A percentile compares a stretch with the other conserved stretches of the same genome.
Conservation (phyloP, 2,113 vertebrate genomes). For the Indicator maculatus region DNA sequence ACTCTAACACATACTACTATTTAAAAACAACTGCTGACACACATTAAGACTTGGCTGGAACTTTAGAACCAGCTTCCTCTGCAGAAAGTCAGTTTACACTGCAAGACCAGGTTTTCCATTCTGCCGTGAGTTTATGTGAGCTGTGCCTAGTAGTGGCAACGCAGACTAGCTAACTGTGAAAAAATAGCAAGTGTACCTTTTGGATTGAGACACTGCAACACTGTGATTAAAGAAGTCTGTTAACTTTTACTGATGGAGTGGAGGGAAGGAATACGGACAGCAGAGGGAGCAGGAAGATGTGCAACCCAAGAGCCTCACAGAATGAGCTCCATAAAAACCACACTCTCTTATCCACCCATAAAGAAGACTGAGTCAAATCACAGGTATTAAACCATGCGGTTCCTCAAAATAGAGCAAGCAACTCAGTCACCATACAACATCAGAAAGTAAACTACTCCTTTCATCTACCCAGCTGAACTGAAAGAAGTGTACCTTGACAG, state of each 20-base stretch:
- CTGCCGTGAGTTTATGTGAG: background rate
- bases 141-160: background rate
- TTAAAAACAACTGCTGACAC: background rate
- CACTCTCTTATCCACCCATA: background rate
- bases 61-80: background rate
- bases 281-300: background rate
- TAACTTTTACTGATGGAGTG: background rate
- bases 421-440: background rate
- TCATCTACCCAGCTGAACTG: background rate
- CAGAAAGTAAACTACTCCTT: background rate
- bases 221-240: background rate
- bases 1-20: background rate
- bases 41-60: background rate
- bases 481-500: background rate
- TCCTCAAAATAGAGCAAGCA: background rate
- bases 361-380: background rate
- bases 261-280: background rate
- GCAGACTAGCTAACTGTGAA: background rate
- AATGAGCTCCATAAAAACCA: background rate
- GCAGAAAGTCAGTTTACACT: slow-evolving; percentile 5
- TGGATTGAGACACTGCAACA: background rate
- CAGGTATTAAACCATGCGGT: background rate
- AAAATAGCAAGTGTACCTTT: background rate
- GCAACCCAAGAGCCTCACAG: background rate
- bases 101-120: background rate